Percentiles rank a stretch among this genome's conserved stretches.
These are phyloP conservation scores for Mixornis gularis DNA, from an alignment of 2,113 vertebrate genomes.

Conservation along the genomic window DNA sequence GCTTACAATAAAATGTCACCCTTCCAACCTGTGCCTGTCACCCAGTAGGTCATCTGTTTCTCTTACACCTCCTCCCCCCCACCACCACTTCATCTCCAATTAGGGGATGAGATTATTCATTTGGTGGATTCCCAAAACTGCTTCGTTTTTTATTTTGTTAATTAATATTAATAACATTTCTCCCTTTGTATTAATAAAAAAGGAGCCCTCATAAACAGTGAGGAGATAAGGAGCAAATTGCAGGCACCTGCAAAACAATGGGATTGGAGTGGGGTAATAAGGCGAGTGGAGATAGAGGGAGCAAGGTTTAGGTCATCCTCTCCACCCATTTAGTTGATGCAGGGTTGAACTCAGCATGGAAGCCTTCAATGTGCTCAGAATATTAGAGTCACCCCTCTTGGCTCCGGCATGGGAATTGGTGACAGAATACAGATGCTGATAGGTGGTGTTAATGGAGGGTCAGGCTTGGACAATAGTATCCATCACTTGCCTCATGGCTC, in stretches of 20 bases:
- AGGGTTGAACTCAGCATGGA: conserved; percentile 68
- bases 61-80: conserved; percentile 61
- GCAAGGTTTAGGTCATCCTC: conserved; percentile 67
- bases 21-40: conserved; percentile 89
- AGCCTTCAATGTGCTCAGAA: conserved; percentile 75
- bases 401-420: conserved; percentile 74
- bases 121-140: conserved; percentile 72
- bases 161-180: conserved; percentile 83
- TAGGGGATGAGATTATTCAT: conserved; percentile 79
- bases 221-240: conserved; percentile 83
- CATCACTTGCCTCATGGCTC: conserved; percentile 87
- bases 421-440: conserved; percentile 90
- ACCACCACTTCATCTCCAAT: conserved; percentile 78
- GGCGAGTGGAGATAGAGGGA: conserved; percentile 63
- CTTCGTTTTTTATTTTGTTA: conserved; percentile 75
- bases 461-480: conserved; percentile 88
- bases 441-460: conserved; percentile 93
- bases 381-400: conserved; percentile 81
- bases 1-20: conserved; percentile 97
- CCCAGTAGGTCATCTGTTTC: conserved; percentile 85
- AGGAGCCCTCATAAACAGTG: conserved; percentile 73
- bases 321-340: conserved; percentile 72
- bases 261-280: conserved; percentile 73
- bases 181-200: conserved; percentile 75
- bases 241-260: conserved; percentile 83